Percentiles rank a stretch among this genome's conserved stretches.
Evolutionary conservation across 2,797 vertebrate genomes (phyloP).

Genomic region (Vespertilio murinus): DNA sequence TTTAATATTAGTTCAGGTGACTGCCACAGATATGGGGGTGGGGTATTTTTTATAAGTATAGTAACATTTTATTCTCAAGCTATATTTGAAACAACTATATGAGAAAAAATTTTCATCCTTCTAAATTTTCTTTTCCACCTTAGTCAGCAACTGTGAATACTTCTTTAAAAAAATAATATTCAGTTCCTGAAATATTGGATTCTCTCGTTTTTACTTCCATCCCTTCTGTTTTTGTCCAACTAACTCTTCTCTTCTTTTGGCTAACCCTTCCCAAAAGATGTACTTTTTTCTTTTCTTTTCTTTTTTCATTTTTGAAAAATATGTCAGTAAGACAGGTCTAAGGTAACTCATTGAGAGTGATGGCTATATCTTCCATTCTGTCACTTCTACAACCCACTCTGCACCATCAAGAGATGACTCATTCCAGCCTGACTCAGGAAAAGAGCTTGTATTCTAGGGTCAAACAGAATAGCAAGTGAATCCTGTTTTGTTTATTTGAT

Average conservation of each 20-base stretch:
- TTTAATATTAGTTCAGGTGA: neutral
- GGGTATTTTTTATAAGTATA: neutral
- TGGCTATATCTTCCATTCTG: neutral
- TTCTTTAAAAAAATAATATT: neutral
- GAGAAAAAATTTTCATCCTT: neutral
- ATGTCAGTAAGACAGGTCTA: neutral
- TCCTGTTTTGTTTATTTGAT: too few relatives aligned
- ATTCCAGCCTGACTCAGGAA: too few relatives aligned
- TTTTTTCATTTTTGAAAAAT: neutral
- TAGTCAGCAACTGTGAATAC: neutral
- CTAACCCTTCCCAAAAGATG: neutral
- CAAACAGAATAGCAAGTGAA: too few relatives aligned
- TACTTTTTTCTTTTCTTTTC: too few relatives aligned
- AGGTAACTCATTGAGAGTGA: neutral
- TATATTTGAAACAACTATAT: constrained; percentile 3
- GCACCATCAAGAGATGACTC: too few relatives aligned
- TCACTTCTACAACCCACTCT: neutral
- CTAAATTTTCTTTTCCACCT: neutral
- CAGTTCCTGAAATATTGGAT: neutral
- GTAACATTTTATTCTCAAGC: neutral
- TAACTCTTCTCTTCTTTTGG: neutral
- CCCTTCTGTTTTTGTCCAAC: neutral
- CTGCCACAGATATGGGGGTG: neutral
- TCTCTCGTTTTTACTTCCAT: neutral
- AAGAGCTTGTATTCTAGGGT: too few relatives aligned